Percentiles rank a stretch among this genome's conserved stretches.
These are phyloP conservation scores for Formicarius rufipectus DNA, from an alignment of 2,113 vertebrate genomes.

Conservation along the genomic window DNA sequence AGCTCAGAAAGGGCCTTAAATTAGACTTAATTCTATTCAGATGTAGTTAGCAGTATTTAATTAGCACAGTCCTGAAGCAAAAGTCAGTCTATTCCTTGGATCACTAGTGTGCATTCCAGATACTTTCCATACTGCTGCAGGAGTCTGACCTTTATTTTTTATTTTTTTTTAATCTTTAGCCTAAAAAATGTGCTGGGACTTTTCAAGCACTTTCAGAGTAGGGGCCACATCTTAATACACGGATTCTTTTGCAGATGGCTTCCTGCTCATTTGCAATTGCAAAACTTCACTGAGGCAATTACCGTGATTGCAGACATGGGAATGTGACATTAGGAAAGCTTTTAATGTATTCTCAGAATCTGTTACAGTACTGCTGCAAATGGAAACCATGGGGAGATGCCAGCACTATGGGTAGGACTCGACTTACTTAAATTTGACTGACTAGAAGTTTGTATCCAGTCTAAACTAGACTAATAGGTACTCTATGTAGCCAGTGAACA, in stretches of 20 bases:
- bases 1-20: slow-evolving; percentile 52
- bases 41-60: slow-evolving; percentile 59
- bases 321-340: slow-evolving; percentile 64
- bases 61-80: slow-evolving; percentile 46
- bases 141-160: slow-evolving; percentile 22
- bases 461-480: neutral
- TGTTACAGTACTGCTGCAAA: slow-evolving; percentile 44
- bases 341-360: slow-evolving; percentile 56
- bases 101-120: slow-evolving; percentile 18
- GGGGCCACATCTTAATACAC: neutral
- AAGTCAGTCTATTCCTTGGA: slow-evolving; percentile 41
- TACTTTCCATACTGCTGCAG: slow-evolving; percentile 40
- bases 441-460: neutral
- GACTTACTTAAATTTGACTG: neutral
- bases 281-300: slow-evolving; percentile 49
- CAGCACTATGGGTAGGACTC: neutral
- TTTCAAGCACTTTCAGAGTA: slow-evolving; percentile 33
- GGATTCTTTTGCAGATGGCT: slow-evolving; percentile 49
- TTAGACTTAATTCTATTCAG: slow-evolving; percentile 61
- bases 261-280: slow-evolving; percentile 42
- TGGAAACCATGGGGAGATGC: slow-evolving; percentile 44
- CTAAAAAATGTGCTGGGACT: slow-evolving; percentile 23
- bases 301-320: slow-evolving; percentile 45
- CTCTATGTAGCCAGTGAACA: neutral
- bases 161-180: neutral